These are phyloP conservation scores for Picathartes gymnocephalus DNA, from an alignment of 2,113 vertebrate species.

Conservation along the genomic window DNA sequence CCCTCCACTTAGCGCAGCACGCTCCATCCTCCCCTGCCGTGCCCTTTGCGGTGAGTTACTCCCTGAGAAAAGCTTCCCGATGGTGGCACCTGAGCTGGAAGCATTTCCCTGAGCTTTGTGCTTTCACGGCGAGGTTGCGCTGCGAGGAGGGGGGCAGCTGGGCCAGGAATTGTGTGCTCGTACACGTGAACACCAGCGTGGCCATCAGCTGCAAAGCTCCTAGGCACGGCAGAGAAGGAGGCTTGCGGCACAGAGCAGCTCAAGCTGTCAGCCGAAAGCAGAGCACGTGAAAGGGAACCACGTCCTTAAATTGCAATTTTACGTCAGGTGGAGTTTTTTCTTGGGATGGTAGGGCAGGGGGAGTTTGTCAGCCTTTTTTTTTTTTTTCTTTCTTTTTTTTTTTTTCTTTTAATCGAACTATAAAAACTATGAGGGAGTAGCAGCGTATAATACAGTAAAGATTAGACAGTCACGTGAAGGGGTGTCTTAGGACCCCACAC, in stretches of 20 bases:
- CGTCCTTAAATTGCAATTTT: background rate
- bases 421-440: background rate
- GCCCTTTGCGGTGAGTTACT: background rate
- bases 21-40: background rate
- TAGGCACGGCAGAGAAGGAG: background rate
- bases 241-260: background rate
- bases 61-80: rapidly evolving
- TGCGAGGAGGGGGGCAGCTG: too few relatives aligned
- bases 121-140: background rate
- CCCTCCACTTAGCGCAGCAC: rapidly evolving
- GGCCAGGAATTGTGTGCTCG: background rate
- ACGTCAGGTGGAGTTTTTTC: too few relatives aligned
- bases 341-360: too few relatives aligned
- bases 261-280: too few relatives aligned
- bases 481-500: background rate
- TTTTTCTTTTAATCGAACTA: background rate
- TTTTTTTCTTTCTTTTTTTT: too few relatives aligned
- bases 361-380: too few relatives aligned
- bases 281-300: background rate
- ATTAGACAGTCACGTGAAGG: background rate
- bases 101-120: background rate
- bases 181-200: background rate
- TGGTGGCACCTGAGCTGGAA: background rate
- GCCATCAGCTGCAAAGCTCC: background rate
- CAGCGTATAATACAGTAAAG: background rate